Conservation (phyloP, 1,140 invertebrate genomes). For the Epicauta chinensis region DNA sequence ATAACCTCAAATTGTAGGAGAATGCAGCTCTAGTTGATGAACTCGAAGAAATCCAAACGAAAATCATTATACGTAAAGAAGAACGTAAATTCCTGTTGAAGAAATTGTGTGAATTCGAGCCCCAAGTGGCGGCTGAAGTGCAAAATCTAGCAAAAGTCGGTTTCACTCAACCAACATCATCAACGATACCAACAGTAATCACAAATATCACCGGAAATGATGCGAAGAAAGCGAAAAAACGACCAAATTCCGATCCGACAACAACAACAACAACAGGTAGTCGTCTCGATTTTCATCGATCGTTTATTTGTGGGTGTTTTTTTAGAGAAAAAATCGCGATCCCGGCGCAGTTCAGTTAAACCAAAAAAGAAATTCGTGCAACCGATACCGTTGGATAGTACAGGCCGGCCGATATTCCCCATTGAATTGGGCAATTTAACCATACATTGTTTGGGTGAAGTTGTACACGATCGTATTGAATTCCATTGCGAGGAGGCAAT, state of each 20-base stretch:
- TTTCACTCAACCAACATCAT: constrained; percentile 11
- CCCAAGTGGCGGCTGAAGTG: constrained; percentile 48
- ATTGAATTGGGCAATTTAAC: constrained; percentile 65
- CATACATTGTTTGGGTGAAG: constrained; percentile 73
- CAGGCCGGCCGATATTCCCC: constrained; percentile 68
- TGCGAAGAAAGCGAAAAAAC: constrained; percentile 31
- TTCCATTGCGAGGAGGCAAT: constrained; percentile 70
- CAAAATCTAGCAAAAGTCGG: constrained; percentile 31
- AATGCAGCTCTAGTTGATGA: constrained; percentile 78
- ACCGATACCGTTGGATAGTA: constrained; percentile 58
- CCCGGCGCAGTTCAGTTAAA: constrained; percentile 14
- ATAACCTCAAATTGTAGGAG: constrained; percentile 49
- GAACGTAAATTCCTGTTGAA: constrained; percentile 66
- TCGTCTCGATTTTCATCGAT: neutral
- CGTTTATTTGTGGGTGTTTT: neutral
- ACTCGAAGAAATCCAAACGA: constrained; percentile 69
- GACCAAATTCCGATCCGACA: constrained; percentile 13
- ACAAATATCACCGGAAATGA: constrained; percentile 2
- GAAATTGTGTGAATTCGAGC: constrained; percentile 59
- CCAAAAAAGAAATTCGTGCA: constrained; percentile 50
- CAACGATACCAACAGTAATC: neutral
- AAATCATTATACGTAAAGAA: constrained; percentile 65
- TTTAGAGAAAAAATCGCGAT: constrained; percentile 25
- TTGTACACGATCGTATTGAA: constrained; percentile 58
- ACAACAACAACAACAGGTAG: no score